Evolutionary conservation across 2,797 vertebrate genomes (phyloP).

Genomic region (Malurus leucopterus): DNA sequence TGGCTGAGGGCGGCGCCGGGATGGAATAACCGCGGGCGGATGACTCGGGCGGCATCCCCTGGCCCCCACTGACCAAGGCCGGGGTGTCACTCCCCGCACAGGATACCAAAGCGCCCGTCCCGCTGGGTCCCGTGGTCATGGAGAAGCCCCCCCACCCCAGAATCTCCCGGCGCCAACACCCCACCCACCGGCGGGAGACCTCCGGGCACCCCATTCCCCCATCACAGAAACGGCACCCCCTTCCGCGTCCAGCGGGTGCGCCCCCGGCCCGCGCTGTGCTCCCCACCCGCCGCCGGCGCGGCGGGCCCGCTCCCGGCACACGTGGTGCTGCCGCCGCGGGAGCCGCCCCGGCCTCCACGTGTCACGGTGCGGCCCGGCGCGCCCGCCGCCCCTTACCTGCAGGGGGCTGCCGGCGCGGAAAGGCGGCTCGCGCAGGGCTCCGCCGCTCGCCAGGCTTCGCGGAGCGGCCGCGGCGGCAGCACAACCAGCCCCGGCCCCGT

Average conservation of each 20-base stretch:
- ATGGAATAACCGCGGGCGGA: background rate
- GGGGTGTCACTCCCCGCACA: background rate
- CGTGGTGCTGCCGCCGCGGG: slow-evolving; percentile 15
- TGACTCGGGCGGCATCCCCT: background rate
- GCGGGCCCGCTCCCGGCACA: background rate
- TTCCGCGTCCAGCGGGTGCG: too few relatives aligned
- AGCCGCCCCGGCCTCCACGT: slow-evolving; percentile 40
- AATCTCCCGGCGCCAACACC: background rate
- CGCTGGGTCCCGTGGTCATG: too few relatives aligned
- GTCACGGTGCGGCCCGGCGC: background rate
- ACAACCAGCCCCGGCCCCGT: background rate
- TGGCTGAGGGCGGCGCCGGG: background rate
- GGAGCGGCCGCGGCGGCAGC: background rate
- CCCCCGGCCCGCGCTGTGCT: accelerated
- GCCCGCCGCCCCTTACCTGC: background rate
- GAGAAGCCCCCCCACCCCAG: too few relatives aligned
- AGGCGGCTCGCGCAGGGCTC: background rate
- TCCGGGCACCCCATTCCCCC: background rate
- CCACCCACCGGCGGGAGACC: background rate
- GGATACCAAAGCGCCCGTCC: background rate
- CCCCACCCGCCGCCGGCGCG: background rate
- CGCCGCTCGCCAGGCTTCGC: background rate
- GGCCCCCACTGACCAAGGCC: accelerated
- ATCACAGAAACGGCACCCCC: background rate
- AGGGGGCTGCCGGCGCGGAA: background rate